A percentile compares a stretch with the other conserved stretches of the same genome.
phyloP scores from a whole-genome alignment of 2,113 vertebrate species.

The Delphinapterus leucas region DNA sequence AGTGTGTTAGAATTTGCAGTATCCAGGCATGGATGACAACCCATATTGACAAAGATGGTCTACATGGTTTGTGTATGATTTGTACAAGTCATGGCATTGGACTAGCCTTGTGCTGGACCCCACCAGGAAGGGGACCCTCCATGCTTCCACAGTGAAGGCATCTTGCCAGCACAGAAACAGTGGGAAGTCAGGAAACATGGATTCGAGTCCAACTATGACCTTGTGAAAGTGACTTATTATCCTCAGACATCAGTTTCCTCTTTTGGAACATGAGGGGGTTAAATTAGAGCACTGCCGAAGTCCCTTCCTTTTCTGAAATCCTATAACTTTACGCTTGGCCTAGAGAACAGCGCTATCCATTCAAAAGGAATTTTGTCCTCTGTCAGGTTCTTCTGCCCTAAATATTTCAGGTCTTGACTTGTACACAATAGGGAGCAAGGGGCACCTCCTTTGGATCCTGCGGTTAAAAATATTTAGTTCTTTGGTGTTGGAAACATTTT shows the following conservation, averaged over 20 bases:
- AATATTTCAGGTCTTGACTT: not conserved
- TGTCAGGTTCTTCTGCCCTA: not conserved
- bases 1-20: not conserved
- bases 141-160: not conserved
- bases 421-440: not conserved
- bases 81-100: no score
- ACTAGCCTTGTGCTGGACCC: not conserved
- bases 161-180: not conserved
- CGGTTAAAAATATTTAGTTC: constrained; percentile 57
- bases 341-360: not conserved
- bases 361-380: not conserved
- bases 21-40: not conserved
- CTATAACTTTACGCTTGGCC: not conserved
- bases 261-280: not conserved
- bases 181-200: not conserved
- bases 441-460: not conserved
- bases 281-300: not conserved
- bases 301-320: not conserved
- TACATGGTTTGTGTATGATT: not conserved
- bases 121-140: not conserved
- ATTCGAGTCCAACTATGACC: not conserved
- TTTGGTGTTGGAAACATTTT: constrained; percentile 60
- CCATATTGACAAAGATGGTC: no score
- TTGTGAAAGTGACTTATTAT: not conserved
- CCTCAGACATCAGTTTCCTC: not conserved